Evolutionary conservation across 2,888 invertebrate genomes (phyloP).

Genomic region (Bombylius discolor): DNA sequence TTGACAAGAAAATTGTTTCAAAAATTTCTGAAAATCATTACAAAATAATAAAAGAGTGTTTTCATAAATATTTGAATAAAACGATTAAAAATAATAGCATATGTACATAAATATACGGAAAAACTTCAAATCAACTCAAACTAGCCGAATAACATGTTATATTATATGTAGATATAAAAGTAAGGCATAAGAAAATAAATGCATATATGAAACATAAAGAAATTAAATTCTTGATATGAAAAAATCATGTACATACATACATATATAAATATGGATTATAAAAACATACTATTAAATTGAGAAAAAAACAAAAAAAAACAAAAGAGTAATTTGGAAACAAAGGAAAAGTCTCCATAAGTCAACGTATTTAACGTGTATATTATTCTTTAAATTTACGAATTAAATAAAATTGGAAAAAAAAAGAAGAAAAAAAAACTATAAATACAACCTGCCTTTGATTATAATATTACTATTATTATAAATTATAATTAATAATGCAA

Average conservation of each 20-base stretch:
- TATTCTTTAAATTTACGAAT: no score
- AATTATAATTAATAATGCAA: conserved; percentile 1
- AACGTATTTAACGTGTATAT: conserved; percentile 2
- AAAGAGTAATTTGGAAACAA: neutral
- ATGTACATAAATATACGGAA: no score
- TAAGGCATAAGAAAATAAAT: conserved; percentile 13
- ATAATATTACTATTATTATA: neutral
- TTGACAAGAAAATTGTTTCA: no score
- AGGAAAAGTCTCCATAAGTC: conserved; percentile 13
- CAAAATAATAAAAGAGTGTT: no score
- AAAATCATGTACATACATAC: conserved; percentile 5
- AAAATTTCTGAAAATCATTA: no score
- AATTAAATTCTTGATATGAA: conserved; percentile 6
- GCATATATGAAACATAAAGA: conserved; percentile 17
- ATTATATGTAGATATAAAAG: conserved; percentile 3
- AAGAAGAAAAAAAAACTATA: no score
- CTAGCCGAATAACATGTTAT: conserved; percentile 2
- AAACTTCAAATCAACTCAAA: neutral
- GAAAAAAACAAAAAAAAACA: conserved; percentile 11
- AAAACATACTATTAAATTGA: conserved; percentile 10
- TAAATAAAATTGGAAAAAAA: no score
- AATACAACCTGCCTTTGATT: conserved; percentile 14
- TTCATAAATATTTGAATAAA: neutral
- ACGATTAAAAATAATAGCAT: neutral
- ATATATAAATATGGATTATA: conserved; percentile 13